Percentiles rank a stretch among this genome's conserved stretches.
Conservation (phyloP, 2,888 invertebrate species). For the Eupithecia centaureata region DNA sequence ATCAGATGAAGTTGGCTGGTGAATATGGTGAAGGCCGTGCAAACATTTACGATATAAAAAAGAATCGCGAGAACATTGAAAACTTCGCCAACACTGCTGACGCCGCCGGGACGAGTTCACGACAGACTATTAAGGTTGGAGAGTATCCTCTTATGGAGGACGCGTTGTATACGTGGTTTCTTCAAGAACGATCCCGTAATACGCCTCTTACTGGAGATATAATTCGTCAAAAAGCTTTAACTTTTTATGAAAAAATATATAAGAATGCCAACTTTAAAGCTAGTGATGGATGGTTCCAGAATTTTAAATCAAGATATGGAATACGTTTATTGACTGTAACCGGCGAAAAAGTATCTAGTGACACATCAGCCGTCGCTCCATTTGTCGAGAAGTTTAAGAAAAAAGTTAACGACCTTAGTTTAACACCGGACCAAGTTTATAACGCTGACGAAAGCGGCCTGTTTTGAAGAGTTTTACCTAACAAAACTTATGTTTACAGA, state of each 20-base stretch:
- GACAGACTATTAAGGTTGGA: too few species aligned
- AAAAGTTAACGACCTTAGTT: conserved; percentile 17
- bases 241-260: conserved; percentile 23
- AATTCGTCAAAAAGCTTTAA: conserved; percentile 23
- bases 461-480: conserved; percentile 13
- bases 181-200: neutral
- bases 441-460: conserved; percentile 31
- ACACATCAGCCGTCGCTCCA: conserved; percentile 35
- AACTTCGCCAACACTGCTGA: too few species aligned
- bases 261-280: conserved; percentile 17
- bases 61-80: too few species aligned
- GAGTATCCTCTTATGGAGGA: too few species aligned
- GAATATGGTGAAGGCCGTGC: too few species aligned
- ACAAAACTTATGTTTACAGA: conserved; percentile 14
- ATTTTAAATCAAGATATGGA: too few species aligned
- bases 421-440: conserved; percentile 37
- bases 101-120: too few species aligned
- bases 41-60: too few species aligned
- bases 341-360: conserved; percentile 43
- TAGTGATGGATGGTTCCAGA: conserved; percentile 13
- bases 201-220: neutral
- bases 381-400: conserved; percentile 16
- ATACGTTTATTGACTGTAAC: conserved; percentile 7
- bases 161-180: too few species aligned
- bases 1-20: too few species aligned